Conservation (phyloP, 64 coral and sea anemone genomes). For the Pocillopora damicornis region DNA sequence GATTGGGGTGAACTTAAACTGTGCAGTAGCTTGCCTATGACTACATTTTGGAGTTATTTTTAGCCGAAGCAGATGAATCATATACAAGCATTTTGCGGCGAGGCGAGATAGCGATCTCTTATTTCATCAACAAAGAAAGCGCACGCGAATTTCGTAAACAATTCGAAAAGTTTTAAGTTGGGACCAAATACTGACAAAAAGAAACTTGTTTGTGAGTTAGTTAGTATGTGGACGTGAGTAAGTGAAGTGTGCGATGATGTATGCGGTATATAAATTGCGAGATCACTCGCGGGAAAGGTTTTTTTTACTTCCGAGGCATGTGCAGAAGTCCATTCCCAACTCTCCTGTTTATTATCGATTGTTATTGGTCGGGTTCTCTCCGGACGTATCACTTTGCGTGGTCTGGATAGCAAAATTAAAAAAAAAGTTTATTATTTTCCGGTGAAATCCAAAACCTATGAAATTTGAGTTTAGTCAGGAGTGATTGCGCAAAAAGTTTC, state of each 20-base stretch:
- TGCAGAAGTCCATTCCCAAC: background rate
- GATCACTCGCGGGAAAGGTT: background rate
- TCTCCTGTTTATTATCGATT: background rate
- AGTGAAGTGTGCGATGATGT: background rate
- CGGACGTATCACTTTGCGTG: background rate
- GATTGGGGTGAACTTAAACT: background rate
- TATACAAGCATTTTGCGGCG: background rate
- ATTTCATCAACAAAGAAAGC: background rate
- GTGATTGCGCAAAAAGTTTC: background rate
- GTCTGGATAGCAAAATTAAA: background rate
- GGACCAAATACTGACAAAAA: no score
- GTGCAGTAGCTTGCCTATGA: background rate
- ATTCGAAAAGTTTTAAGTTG: background rate
- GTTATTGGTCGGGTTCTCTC: background rate
- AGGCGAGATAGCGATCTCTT: background rate
- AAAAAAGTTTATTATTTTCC: background rate
- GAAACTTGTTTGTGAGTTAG: no score
- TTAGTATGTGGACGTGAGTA: no score
- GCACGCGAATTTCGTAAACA: background rate
- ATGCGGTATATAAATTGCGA: no score
- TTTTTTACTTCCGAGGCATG: conserved; percentile 23
- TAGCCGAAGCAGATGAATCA: background rate
- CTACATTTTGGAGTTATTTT: background rate
- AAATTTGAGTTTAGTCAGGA: background rate
- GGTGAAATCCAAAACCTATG: background rate